These are phyloP conservation scores for Tetragonula carbonaria DNA, from an alignment of 2,888 invertebrate genomes.

Conservation along the genomic window DNA sequence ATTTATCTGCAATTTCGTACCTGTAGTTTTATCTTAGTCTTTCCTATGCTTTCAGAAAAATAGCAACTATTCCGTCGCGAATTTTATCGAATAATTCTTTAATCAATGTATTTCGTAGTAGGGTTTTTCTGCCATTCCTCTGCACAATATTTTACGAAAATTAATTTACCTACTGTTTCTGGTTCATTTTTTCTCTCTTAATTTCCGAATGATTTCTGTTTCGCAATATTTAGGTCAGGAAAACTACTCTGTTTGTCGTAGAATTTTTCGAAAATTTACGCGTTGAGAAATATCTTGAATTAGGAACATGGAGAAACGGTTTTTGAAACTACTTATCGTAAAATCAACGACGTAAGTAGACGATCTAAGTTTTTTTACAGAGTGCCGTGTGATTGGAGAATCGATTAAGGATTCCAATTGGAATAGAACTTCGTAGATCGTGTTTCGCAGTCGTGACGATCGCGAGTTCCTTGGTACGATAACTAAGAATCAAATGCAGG, in stretches of 20 bases:
- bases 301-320: background rate
- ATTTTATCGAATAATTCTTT: background rate
- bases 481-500: conserved; percentile 12
- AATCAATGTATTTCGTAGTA: background rate
- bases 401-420: background rate
- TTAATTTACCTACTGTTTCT: background rate
- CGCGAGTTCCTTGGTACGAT: background rate
- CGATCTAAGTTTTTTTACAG: background rate
- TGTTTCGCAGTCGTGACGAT: background rate
- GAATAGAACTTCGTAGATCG: background rate
- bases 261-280: background rate
- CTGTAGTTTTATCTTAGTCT: background rate
- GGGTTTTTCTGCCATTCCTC: background rate
- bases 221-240: background rate
- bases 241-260: background rate
- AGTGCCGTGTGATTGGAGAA: background rate
- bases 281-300: background rate
- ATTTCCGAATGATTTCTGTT: background rate
- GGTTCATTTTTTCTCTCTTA: background rate
- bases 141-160: background rate
- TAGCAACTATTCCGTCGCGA: too few species aligned
- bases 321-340: background rate
- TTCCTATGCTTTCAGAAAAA: background rate
- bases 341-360: background rate
- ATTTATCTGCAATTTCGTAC: background rate